Conservation (phyloP, 2,113 vertebrate species). For the Clinocottus analis region DNA sequence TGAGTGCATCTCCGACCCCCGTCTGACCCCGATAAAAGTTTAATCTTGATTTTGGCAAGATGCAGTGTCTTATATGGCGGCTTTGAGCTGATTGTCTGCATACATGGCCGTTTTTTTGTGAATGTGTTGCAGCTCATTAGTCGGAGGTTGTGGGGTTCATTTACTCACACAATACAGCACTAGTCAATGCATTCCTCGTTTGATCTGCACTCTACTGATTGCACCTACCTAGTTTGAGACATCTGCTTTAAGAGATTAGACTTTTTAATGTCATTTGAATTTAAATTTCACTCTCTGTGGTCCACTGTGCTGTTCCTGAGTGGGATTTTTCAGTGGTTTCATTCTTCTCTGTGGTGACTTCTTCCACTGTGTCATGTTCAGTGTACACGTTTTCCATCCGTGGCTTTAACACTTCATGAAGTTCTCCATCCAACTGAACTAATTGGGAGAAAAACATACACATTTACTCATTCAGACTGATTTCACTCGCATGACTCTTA, state of each 20-base stretch:
- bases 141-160: too few relatives aligned
- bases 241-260: neutral
- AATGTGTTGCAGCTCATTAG: too few relatives aligned
- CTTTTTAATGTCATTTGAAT: neutral
- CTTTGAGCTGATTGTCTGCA: too few relatives aligned
- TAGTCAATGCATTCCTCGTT: neutral
- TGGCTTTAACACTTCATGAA: neutral
- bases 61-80: too few relatives aligned
- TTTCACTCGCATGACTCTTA: neutral
- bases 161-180: neutral
- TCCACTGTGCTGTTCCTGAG: neutral
- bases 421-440: slow-evolving; percentile 31
- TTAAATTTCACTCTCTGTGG: neutral
- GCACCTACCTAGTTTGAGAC: neutral
- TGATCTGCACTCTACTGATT: neutral
- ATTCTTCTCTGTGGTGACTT: neutral
- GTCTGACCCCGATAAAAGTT: too few relatives aligned
- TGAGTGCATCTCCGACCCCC: too few relatives aligned
- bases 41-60: too few relatives aligned
- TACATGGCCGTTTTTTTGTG: too few relatives aligned
- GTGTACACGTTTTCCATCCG: slow-evolving; percentile 3
- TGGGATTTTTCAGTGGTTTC: neutral
- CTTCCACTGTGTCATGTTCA: neutral
- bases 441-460: slow-evolving; percentile 8
- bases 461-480: neutral